Evolutionary conservation across 1,140 invertebrate genomes (phyloP), one percentile per base, ranked within the genome.

Genomic region (Drosophila triauraria): DNA sequence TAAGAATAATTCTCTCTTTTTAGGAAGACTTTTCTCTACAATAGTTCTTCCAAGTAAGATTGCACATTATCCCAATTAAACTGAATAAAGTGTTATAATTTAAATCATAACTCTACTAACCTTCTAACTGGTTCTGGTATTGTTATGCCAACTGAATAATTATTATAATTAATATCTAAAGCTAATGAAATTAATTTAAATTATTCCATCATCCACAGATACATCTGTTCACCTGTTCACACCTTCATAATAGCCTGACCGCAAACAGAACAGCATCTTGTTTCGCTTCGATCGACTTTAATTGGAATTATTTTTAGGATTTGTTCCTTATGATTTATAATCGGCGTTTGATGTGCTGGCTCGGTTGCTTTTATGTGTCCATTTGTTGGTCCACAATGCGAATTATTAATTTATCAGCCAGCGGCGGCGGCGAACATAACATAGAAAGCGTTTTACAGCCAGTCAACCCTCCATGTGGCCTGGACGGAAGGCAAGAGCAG

Each of bases 381-480:
- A 85, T 82, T 80, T 77, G 63, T 75, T 84, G 59, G 67, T 81
- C 71, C 80, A 63, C 80, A 51, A 48, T 62, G 60, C 57, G 68
- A 82, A 86, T 88, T 80, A 87, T 78, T 87, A 87, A 87, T 86
- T 79, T 79, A 62, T 47, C 65, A 46, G 60, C 15, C 25, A 44
- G 56, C 59, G 51, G 51, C 50, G 51, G 51, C 50, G 47, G 54
- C 54, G 62, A 32, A 32, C 30, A 32, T 32, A 86, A 86, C 82
- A 86, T 82, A 51, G 75, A 69, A 87, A 79, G 59, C 83, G 63
- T 69, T 70, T 78, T 86, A 80, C 76, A 80, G 58, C 63, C 30
- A 32, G 30, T 8, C 30, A 8, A 3, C 32, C 76, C 80, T 80
- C 76, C 56, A 44, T 47, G 40, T 15, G 42, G 57, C 32, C 43